These are phyloP conservation scores for Villa cingulata DNA, from an alignment of 2,888 invertebrate species.

Conservation along the genomic window DNA sequence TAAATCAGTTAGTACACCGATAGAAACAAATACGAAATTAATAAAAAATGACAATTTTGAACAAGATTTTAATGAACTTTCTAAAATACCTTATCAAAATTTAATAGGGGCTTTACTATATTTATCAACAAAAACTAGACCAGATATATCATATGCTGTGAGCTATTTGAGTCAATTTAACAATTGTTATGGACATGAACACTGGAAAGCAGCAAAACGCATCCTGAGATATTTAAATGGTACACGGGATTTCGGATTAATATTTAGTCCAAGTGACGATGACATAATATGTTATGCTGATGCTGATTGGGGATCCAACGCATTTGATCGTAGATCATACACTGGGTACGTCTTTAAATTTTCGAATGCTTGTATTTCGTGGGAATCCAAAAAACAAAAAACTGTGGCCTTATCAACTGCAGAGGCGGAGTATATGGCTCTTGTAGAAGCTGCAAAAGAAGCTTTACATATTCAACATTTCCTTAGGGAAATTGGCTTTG, in stretches of 20 bases:
- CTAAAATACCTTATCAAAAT: conserved; percentile 8
- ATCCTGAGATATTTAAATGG: conserved; percentile 22
- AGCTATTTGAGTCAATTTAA: conserved; percentile 14
- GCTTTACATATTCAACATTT: no score
- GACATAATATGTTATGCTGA: conserved; percentile 19
- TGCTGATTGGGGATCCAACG: conserved; percentile 20
- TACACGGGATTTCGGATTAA: conserved; percentile 17
- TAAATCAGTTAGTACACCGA: neutral
- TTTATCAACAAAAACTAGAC: conserved; percentile 1
- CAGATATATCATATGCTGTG: conserved; percentile 12
- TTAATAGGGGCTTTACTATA: conserved; percentile 10
- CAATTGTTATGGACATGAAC: conserved; percentile 10
- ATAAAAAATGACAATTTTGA: neutral
- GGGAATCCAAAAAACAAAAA: no score
- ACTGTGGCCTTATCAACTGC: no score
- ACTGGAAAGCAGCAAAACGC: conserved; percentile 23
- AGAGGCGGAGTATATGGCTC: no score
- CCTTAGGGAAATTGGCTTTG: no score
- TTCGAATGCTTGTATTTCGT: neutral
- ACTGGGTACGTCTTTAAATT: neutral
- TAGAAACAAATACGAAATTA: neutral
- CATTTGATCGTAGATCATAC: conserved; percentile 3
- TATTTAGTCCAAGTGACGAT: conserved; percentile 8
- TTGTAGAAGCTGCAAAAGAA: no score
- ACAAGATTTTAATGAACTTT: no score